phyloP scores from a whole-genome alignment of 2,888 invertebrate genomes.

The Machimus atricapillus region DNA sequence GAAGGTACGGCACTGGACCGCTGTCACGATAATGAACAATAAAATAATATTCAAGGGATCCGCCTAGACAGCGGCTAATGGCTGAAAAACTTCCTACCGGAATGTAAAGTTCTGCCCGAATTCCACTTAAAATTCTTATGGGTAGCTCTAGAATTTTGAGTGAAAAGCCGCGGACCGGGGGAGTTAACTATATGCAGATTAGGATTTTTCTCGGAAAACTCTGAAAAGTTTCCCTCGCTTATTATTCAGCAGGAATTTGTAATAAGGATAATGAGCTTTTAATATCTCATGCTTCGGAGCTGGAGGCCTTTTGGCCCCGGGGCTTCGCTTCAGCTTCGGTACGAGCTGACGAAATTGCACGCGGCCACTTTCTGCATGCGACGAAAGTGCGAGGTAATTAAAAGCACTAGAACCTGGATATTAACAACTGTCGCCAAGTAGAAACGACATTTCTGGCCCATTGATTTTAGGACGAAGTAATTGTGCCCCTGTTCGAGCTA shows the following conservation, averaged over 20 bases:
- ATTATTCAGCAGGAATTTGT: not conserved
- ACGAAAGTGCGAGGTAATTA: not conserved
- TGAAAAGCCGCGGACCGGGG: not conserved
- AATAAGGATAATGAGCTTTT: conserved; percentile 24
- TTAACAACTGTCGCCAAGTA: not conserved
- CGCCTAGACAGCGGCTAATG: not conserved
- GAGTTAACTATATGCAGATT: conserved; percentile 7
- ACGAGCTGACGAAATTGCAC: not conserved
- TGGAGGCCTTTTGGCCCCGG: not conserved
- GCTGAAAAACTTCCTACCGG: not conserved
- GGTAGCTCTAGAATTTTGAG: not conserved
- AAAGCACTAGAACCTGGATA: not conserved
- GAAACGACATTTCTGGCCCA: not conserved
- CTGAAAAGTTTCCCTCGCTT: not conserved
- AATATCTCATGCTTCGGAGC: not conserved
- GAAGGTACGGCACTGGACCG: not conserved
- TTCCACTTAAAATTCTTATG: not conserved
- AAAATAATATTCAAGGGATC: conserved; percentile 21
- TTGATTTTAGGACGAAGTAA: not conserved
- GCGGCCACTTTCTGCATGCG: not conserved
- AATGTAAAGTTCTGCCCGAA: not conserved
- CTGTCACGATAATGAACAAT: conserved; percentile 24
- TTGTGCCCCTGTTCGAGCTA: not conserved
- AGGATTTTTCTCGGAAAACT: not conserved
- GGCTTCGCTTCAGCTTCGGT: not conserved